A percentile compares a stretch with the other conserved stretches of the same genome.
Evolutionary conservation across 2,888 invertebrate species (phyloP).

Genomic region (Acrobasis consociella): DNA sequence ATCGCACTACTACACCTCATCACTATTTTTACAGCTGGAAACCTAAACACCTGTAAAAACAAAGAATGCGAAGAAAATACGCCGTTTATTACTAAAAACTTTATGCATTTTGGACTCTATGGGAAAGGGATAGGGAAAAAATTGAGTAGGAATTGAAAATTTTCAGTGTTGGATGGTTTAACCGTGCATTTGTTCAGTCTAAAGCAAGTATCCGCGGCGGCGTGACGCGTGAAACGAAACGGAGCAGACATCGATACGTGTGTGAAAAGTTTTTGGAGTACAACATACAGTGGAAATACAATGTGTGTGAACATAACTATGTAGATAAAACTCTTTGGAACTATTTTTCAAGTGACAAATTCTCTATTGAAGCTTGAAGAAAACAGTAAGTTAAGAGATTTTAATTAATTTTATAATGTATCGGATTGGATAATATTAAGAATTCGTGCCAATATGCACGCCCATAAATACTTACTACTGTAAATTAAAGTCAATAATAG

Average conservation of each 20-base stretch:
- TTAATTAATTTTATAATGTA: neutral
- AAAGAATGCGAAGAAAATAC: constrained; percentile 18
- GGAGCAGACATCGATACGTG: neutral
- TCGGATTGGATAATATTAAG: neutral
- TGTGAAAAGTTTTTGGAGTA: constrained; percentile 15
- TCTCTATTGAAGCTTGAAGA: neutral
- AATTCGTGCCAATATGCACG: too few relatives aligned
- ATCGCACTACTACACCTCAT: neutral
- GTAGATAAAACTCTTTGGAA: constrained; percentile 6
- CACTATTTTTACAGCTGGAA: constrained; percentile 21
- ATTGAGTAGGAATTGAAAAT: constrained; percentile 25
- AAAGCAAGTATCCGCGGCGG: neutral
- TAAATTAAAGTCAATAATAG: too few relatives aligned
- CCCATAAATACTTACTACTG: too few relatives aligned
- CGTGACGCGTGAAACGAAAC: constrained; percentile 17
- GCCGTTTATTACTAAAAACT: constrained; percentile 5
- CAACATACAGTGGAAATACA: neutral
- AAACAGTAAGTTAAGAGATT: constrained; percentile 9
- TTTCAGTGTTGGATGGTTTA: constrained; percentile 25
- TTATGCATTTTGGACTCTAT: constrained; percentile 25
- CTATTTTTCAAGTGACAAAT: neutral
- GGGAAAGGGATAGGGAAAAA: constrained; percentile 20
- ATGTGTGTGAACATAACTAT: constrained; percentile 4
- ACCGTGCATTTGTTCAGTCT: constrained; percentile 26
- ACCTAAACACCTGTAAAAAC: constrained; percentile 31